Evolutionary conservation across 2,888 invertebrate species (phyloP), one percentile per base, ranked within the genome.

Genomic region (Athalia circularis): DNA sequence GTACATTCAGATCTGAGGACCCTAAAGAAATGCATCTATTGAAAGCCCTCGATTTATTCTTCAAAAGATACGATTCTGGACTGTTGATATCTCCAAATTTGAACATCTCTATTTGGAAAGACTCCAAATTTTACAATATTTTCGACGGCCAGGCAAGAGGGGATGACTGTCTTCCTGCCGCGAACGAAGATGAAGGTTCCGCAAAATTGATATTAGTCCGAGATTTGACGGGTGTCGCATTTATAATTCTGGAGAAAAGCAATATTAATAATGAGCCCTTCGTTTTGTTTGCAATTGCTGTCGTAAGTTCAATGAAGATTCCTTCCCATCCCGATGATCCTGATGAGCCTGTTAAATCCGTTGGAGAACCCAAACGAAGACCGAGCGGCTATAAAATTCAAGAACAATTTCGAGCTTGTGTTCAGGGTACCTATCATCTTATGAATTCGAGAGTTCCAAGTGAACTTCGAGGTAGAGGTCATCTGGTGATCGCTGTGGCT

Each of bases 81-180:
- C 83, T 89, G 3, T 64, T 90, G 0, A 85, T 86, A 1, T 90
- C 90, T 0, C 29, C 85, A 2, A 80, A 82, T 3, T 64, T 90
- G 48, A 87, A 88, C 67, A 80, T 88, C 4, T 88, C 89, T 0
- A 86, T 90, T 29, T 90, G 90, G 90, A 85, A 82, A 54, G 84
- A 84, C 3, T 52, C 80, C 0, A 82, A 80, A 11, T 79, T 81
- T 50, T 89, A 84, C 64, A 85, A 87, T 47, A 81, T 90, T 1
- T 90, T 90, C 70, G 90, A 90, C 29, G 87, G 85, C 0, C 89
- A 89, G 47, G 79, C 87, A 0, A 83, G 90, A 52, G 82, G 81
- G 6, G 84, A 87, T 3, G 80, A 82, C 64, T 85, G 87, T 47
- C 81, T 85, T 5, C 83, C 88, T 1, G 80, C 79, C 5, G 47